A percentile compares a stretch with the other conserved stretches of the same genome.
Evolutionary conservation across 2,113 vertebrate species (phyloP).

Genomic region (Limnothrissa miodon): DNA sequence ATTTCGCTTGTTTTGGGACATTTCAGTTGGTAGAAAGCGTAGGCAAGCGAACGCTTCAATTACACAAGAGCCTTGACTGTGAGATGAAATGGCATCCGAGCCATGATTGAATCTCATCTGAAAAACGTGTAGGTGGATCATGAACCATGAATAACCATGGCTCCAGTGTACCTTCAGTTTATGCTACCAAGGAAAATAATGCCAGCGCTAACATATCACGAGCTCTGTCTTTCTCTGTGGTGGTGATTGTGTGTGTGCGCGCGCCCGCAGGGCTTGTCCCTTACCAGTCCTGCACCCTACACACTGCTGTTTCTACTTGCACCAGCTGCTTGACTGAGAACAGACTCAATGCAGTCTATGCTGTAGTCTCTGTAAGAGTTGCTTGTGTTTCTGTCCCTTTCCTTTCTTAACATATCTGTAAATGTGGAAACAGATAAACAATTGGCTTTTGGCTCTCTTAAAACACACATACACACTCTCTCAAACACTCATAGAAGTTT

Average conservation of each 20-base stretch:
- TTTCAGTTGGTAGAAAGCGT: not conserved
- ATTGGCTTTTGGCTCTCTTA: constrained; percentile 45
- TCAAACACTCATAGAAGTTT: constrained; percentile 43
- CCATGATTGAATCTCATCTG: constrained; percentile 10
- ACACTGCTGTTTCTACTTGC: not conserved
- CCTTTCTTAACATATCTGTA: not conserved
- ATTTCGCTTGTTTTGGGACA: not conserved
- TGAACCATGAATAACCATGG: constrained; percentile 9
- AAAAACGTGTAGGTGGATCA: constrained; percentile 16
- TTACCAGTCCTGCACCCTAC: not conserved
- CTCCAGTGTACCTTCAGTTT: not conserved
- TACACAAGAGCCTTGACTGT: constrained; percentile 14
- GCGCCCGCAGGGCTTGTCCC: constrained; percentile 21
- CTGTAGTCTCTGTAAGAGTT: not conserved
- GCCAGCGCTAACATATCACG: not conserved
- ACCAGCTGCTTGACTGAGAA: not conserved
- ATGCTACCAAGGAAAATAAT: not conserved
- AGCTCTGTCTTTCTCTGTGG: not conserved
- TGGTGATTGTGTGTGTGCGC: constrained; percentile 40
- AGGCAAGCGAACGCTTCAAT: constrained; percentile 12
- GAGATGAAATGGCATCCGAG: not conserved
- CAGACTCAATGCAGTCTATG: not conserved
- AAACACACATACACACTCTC: not conserved
- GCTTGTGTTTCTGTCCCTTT: not conserved
- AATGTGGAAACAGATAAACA: constrained; percentile 43